Evolutionary conservation across 2,113 vertebrate species (phyloP), one percentile per base, ranked within the genome.

Genomic region (Phyllostomus discolor): DNA sequence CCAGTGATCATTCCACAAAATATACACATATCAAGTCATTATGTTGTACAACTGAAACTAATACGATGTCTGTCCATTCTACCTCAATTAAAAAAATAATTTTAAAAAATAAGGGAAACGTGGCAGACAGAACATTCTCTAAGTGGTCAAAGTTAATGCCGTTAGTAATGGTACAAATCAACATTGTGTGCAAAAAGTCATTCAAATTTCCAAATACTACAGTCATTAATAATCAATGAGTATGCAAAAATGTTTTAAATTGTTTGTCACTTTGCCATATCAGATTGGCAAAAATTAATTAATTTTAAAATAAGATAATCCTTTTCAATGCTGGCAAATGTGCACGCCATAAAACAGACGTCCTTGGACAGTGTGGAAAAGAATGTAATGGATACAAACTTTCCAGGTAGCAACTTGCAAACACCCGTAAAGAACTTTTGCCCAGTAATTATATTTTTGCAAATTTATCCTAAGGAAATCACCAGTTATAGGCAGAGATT

Each of bases 291-390:
- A 86, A 93, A 80, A 28, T 20, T 48, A 62, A 83, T 80, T 81
- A 75, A 92, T 64, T 88, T 73, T 91, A 35, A 95, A 96, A 85
- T 81, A 93, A 96, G 20, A 54, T 54, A 90, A 10, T 72, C 83
- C 84, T 59, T 93, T 70, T 38, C 48, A 90, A 91, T 48, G 38
- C n/a, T 64, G 35, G n/a, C 50, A 43, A 92, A 7, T 52, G 28
- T 12, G 3, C 1, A 17, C 28, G 26, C 6, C 62, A 57, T 73
- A 62, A 81, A 69, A 75, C 19, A 12, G n/a, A 86, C 31, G 43
- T 73, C 66, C 28, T 66, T 11, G 43, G 5, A 15, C 35, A 19
- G 15, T 2, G 9, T 54, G 88, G 38, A 85, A 85, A 87, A 85
- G 33, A 70, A 69, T n/a, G 8, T 16, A 28, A 84, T 31, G 33